Evolutionary conservation across 2,113 vertebrate genomes (phyloP), one percentile per base, ranked within the genome.

Genomic region (Polyodon spathula): DNA sequence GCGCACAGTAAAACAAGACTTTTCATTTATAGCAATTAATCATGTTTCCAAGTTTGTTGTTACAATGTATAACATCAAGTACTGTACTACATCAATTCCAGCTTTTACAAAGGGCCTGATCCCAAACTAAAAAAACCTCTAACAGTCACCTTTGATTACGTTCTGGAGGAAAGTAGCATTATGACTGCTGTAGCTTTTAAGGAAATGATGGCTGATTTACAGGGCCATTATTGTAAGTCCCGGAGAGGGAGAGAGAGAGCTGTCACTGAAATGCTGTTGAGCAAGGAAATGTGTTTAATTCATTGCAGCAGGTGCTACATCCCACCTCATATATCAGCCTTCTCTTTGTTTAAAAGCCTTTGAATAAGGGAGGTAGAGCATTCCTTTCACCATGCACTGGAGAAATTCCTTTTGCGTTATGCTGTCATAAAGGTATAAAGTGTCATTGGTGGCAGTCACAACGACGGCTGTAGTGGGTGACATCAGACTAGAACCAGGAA

Each of bases 141-240:
- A 43, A 61, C 61, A 52, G 53, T n/a, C 17, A 40, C 12, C 27
- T 16, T 17, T 8, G 10, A 15, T 4, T 40, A 7, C 6, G 14
- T 16, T 58, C n/a, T 58, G 40, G 4, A 62, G 55, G 11, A 60
- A 60, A 56, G 39, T 62, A 40, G 56, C 74, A 51, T 73, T 69
- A 75, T 62, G 65, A 61, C 64, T 52, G 50, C 43, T 43, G 56
- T 63, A 58, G 57, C 37, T 66, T 48, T 59, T 58, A 70, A 73
- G 42, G 70, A 74, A 65, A 62, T 50, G 27, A 63, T 4, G 53
- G 41, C 57, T 65, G 56, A 66, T 64, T 71, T 48, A 37, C n/a
- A 62, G 46, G 56, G 61, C 58, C 73, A 61, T 69, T 61, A 76
- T 81, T 70, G 66, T 63, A 70, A 40, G 61, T 70, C 73, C 71